A percentile compares a stretch with the other conserved stretches of the same genome.
Conservation (phyloP, 2,888 invertebrate genomes). For the Drosophila buzzatii region DNA sequence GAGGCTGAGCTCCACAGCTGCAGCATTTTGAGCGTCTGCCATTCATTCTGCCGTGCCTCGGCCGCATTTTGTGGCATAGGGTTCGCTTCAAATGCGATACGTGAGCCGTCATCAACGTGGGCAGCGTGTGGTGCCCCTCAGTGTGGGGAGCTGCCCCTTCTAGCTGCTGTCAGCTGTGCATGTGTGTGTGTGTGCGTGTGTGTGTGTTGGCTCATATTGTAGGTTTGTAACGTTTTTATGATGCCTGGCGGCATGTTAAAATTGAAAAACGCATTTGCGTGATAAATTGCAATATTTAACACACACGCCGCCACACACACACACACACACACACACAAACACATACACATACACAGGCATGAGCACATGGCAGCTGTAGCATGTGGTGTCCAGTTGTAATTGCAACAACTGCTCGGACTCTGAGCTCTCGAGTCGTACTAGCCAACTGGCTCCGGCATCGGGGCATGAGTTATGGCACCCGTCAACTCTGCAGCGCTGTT, state of each 20-base stretch:
- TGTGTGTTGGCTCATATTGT: constrained; percentile 73
- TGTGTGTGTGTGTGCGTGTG: constrained; percentile 20
- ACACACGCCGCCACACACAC: constrained; percentile 63
- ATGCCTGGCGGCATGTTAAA: constrained; percentile 85
- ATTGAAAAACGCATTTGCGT: constrained; percentile 85
- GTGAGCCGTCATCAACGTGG: constrained; percentile 63
- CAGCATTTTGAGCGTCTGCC: constrained; percentile 16
- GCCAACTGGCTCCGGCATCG: constrained; percentile 52
- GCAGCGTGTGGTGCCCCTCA: constrained; percentile 49
- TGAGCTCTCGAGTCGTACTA: constrained; percentile 15
- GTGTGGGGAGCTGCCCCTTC: constrained; percentile 13
- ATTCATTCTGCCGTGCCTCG: constrained; percentile 30
- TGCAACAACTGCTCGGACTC: constrained; percentile 70
- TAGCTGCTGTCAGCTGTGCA: constrained; percentile 14
- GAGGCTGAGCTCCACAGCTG: constrained; percentile 8
- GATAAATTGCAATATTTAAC: constrained; percentile 85
- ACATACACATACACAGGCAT: too few species aligned
- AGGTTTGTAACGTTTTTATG: constrained; percentile 82
- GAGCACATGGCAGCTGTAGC: constrained; percentile 72
- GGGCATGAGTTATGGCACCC: constrained; percentile 80
- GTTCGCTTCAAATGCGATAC: constrained; percentile 38
- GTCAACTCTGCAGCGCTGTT: constrained; percentile 75
- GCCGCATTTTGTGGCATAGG: constrained; percentile 9
- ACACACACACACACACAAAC: constrained; percentile 24
- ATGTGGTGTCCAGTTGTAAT: constrained; percentile 78